A percentile compares a stretch with the other conserved stretches of the same genome.
These are phyloP conservation scores for Martes martes DNA, from an alignment of 2,113 vertebrate genomes.

Conservation along the genomic window DNA sequence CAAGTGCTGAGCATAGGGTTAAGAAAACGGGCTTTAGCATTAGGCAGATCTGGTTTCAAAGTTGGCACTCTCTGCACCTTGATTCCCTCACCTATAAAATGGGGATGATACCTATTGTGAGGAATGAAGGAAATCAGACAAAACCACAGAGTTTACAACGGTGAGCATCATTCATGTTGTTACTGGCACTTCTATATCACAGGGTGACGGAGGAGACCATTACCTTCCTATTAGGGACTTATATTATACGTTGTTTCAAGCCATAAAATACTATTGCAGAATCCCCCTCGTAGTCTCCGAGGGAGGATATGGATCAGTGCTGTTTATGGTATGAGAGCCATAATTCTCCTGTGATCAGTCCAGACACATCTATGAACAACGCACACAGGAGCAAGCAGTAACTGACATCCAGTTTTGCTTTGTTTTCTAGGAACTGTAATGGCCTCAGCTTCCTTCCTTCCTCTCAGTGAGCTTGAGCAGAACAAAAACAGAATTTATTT, in stretches of 20 bases:
- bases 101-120: neutral
- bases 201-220: neutral
- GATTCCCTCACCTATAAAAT: neutral
- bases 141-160: neutral
- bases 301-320: slow-evolving; percentile 26
- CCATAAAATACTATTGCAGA: neutral
- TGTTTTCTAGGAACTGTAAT: slow-evolving; percentile 46
- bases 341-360: slow-evolving; percentile 39
- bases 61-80: neutral
- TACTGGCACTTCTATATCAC: neutral
- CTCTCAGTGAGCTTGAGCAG: slow-evolving; percentile 34
- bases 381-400: neutral
- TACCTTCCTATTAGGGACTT: neutral
- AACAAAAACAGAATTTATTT: slow-evolving; percentile 47
- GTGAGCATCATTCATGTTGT: neutral
- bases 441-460: slow-evolving; percentile 50
- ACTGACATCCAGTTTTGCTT: slow-evolving; percentile 4
- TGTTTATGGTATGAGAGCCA: neutral
- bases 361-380: slow-evolving; percentile 30
- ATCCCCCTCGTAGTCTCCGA: neutral
- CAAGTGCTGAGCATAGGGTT: neutral
- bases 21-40: neutral
- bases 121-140: neutral
- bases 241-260: neutral
- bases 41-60: neutral